Base-by-base conservation (phyloP, 2,888 invertebrate species). In the Hydrotaea cyrtoneurina region DNA sequence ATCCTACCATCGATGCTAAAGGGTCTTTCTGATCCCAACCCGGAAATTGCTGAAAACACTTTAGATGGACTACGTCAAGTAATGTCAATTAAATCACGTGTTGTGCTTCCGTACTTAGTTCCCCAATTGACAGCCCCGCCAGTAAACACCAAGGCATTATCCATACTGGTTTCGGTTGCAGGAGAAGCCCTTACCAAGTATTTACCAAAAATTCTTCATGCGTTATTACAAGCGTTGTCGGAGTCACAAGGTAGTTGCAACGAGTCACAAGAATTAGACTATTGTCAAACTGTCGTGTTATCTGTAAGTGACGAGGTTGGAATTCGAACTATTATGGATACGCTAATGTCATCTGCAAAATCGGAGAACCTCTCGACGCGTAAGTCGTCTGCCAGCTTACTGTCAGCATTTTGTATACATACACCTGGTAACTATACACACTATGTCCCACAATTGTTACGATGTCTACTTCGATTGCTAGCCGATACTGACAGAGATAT, bases 61-160 rank as follows among this genome's bases (percentile, higher is more conserved):
- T 94, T 99, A 86, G 99, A 99, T 92, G 99, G 99, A 21, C 94
- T 99, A 87, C 95, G 97, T 81, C 98, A 99, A 94, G 97, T 99
- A 55, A 98, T 99, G 98, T 96, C 97, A 15, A 97, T 99, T 80
- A 99, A 99, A 93, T 98, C 98, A 0, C 94, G 97, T 87, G 98
- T 98, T 0, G 98, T 99, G 78, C 93, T 99, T 87, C 99, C 99
- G 0, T 99, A 98, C 93, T 94, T 99, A 85, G 96, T 99, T 84
- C 99, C 99, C 3, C 97, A 98, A 93, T 93, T 99, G 89, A 98
- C 98, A 0, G 95, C 96, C 8, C 94, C 95, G 7, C 98, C 98
- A 21, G 96, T 97, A 8, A 98, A 99, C 93, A 97, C 98, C 15
- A 96, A 97, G 93, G 99, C 98, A 0, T 93, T 99, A 78, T 97